Conservation (phyloP, 2,797 vertebrate genomes). For the Chiroxiphia lanceolata region DNA sequence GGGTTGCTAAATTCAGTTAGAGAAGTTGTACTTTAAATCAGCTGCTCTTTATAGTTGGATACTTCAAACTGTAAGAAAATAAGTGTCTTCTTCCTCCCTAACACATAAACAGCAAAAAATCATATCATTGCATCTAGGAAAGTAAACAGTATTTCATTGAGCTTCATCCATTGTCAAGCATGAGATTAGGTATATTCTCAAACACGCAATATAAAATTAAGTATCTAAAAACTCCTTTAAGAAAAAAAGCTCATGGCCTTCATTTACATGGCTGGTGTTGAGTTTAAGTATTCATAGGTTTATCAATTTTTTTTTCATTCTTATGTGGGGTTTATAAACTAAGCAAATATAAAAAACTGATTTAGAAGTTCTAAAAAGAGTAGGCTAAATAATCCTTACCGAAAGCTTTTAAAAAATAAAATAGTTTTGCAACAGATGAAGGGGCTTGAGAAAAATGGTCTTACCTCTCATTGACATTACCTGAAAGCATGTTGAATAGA, state of each 20-base stretch:
- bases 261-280: background rate
- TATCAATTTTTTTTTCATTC: background rate
- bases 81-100: background rate
- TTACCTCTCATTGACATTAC: background rate
- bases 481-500: background rate
- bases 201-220: background rate
- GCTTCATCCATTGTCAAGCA: background rate
- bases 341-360: background rate
- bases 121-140: background rate
- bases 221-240: background rate
- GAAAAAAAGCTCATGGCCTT: background rate
- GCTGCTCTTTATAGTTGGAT: background rate
- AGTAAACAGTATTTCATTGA: background rate
- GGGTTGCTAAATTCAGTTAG: background rate
- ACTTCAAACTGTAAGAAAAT: background rate
- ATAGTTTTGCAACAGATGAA: background rate
- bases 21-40: background rate
- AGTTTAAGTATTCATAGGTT: background rate
- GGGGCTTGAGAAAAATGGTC: background rate
- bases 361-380: background rate
- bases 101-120: background rate
- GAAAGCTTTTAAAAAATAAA: background rate
- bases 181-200: background rate
- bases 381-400: background rate
- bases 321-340: background rate